Evolutionary conservation across 2,797 vertebrate genomes (phyloP).

Genomic region (Anas flavirostris): DNA sequence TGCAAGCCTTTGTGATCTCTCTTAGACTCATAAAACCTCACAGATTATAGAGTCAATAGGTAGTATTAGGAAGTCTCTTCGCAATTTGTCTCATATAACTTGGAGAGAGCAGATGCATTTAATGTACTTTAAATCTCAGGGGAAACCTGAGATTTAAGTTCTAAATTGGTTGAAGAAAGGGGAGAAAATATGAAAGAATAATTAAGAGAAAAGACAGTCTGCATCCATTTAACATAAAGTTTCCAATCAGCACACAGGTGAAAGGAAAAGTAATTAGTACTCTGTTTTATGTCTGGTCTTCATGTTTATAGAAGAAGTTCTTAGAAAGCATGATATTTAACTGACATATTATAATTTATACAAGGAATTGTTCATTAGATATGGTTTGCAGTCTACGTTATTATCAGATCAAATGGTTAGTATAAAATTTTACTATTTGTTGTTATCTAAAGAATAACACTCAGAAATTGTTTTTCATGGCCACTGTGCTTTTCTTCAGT

Average conservation of each 20-base stretch:
- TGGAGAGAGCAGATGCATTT: not conserved
- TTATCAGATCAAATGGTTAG: not conserved
- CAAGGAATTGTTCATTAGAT: conserved; percentile 11
- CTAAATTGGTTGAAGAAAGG: not conserved
- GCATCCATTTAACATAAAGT: not conserved
- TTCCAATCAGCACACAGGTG: not conserved
- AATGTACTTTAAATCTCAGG: not conserved
- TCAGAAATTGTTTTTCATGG: conserved; percentile 16
- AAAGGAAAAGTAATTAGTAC: conserved; percentile 21
- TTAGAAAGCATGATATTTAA: conserved; percentile 50
- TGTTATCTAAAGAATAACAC: conserved; percentile 37
- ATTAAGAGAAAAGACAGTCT: not conserved
- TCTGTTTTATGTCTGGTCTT: not conserved
- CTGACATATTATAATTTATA: conserved; percentile 31
- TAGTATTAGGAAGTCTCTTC: not conserved
- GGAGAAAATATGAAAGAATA: not conserved
- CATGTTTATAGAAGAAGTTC: not conserved
- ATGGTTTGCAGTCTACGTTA: not conserved
- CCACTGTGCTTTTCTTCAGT: conserved; percentile 8
- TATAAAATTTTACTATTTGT: not conserved
- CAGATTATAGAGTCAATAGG: not conserved
- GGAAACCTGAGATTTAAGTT: not conserved
- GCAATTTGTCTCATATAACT: not conserved
- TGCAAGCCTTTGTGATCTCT: not conserved
- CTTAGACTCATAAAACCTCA: not conserved